phyloP scores from a whole-genome alignment of 2,113 vertebrate genomes.

The Anser brachyrhynchus region DNA sequence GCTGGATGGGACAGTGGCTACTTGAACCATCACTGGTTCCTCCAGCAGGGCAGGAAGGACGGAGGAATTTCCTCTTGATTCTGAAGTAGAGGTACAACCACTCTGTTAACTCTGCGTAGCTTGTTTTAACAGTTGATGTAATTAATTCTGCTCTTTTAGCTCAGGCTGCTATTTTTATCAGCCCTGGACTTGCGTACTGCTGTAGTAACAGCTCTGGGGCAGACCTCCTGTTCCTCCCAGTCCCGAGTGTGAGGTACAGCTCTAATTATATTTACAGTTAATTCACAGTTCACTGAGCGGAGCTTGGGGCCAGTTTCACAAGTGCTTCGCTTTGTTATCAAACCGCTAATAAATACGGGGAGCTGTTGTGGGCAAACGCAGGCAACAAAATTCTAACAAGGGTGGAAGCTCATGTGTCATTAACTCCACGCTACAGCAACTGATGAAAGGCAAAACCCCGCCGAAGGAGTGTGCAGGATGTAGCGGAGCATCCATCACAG shows the following conservation, averaged over 20 bases:
- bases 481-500: not conserved
- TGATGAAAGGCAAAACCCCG: not conserved
- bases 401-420: not conserved
- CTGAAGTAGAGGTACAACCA: not conserved
- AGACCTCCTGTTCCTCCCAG: constrained; percentile 55
- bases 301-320: constrained; percentile 48
- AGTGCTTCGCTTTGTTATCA: constrained; percentile 12
- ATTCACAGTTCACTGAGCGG: constrained; percentile 47
- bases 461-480: not conserved
- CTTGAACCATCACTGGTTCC: not conserved
- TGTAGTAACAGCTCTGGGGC: constrained; percentile 78
- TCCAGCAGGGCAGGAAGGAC: not conserved
- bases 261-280: constrained; percentile 64
- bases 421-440: not conserved
- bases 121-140: constrained; percentile 34
- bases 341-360: constrained; percentile 28
- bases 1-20: not conserved
- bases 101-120: not conserved
- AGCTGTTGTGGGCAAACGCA: not conserved
- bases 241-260: constrained; percentile 42
- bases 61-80: not conserved
- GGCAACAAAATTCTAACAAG: not conserved
- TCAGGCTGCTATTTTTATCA: constrained; percentile 78
- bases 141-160: constrained; percentile 63
- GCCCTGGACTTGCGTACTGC: constrained; percentile 75